Conservation (phyloP, 2,888 invertebrate genomes). For the Andricus curvator region DNA sequence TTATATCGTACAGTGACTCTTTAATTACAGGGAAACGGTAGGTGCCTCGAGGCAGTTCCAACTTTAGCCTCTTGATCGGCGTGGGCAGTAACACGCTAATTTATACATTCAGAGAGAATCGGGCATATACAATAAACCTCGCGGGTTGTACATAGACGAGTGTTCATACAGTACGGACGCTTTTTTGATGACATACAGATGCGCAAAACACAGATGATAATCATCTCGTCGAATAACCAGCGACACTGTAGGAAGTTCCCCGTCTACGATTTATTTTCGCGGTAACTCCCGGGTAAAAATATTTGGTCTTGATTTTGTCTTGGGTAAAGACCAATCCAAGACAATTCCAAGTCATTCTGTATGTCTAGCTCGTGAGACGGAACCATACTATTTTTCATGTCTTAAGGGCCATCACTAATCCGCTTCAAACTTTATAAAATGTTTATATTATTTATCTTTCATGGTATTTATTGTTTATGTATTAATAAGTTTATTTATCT, state of each 20-base stretch:
- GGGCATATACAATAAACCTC: neutral
- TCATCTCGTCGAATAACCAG: neutral
- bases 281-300: too few species aligned
- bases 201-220: neutral
- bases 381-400: too few species aligned
- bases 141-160: neutral
- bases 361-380: too few species aligned
- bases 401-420: too few species aligned
- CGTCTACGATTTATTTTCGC: neutral
- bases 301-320: too few species aligned
- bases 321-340: too few species aligned
- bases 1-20: conserved; percentile 17
- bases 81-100: conserved; percentile 39
- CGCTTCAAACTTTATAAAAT: too few species aligned
- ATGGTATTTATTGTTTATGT: too few species aligned
- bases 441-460: too few species aligned
- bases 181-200: neutral
- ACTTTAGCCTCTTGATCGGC: conserved; percentile 28
- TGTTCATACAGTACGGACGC: neutral
- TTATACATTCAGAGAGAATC: conserved; percentile 33
- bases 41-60: conserved; percentile 6
- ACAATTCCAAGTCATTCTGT: too few species aligned
- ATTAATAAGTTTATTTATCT: too few species aligned
- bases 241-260: neutral
- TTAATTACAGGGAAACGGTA: conserved; percentile 38